Base-by-base conservation (phyloP, 1,140 invertebrate genomes). In the Myzus persicae region DNA sequence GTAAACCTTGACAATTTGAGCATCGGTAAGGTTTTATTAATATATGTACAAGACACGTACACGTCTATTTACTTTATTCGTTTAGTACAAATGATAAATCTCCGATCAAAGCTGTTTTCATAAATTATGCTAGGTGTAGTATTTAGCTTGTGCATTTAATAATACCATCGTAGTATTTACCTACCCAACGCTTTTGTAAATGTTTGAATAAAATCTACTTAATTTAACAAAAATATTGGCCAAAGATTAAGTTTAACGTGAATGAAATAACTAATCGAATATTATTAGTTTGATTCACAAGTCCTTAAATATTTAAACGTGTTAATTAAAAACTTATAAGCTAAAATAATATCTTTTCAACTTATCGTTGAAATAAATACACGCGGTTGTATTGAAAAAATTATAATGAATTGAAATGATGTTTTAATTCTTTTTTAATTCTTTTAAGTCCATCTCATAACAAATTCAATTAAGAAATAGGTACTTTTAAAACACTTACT, bases 381-480 rank as follows among this genome's bases (percentile, higher is more conserved):
- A 51, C 48, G 59, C 9, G n/a, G 31, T n/a, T n/a, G 14, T 76
- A 36, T n/a, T 76, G 5, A 76, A 76, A 76, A n/a, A 76, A 76
- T 18, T n/a, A 76, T 76, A 76, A 14, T 76, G n/a, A 76, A 36
- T 76, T 76, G 18, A 76, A 76, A 76, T 76, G 14, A 76, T 76
- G 31, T 76, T 76, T 67, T n/a, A 14, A 4, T 31, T 67, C n/a
- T 31, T 59, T 59, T 67, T 67, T 31, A 20, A 48, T 20, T 20
- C 18, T 18, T 48, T 48, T 76, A n/a, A 76, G 31, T n/a, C 14
- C 59, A 76, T 76, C 2, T 76, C 14, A n/a, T 76, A 76, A n/a
- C n/a, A 67, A 76, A n/a, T 76, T n/a, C 31, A 76, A 76, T 76
- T n/a, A 76, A n/a, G 59, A 76, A 76, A 76, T 76, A 76, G 59